phyloP scores from a whole-genome alignment of 2,797 vertebrate genomes.

The Alcedo atthis region DNA sequence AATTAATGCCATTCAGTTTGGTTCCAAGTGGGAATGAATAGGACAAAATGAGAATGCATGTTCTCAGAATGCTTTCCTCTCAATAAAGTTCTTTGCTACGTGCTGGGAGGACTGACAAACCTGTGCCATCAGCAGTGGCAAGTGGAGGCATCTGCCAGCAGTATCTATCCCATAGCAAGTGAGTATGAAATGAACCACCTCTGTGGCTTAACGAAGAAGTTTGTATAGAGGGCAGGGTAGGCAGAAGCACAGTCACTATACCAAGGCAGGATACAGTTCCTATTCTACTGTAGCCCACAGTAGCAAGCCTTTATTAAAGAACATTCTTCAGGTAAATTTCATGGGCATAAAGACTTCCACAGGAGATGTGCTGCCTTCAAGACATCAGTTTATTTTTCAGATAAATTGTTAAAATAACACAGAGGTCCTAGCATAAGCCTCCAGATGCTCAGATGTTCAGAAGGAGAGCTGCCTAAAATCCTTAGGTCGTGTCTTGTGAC shows the following conservation, averaged over 20 bases:
- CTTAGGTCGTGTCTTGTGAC: background rate
- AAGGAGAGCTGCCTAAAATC: conserved; percentile 6
- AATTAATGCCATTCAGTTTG: conserved; percentile 74
- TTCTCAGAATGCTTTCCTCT: conserved; percentile 26
- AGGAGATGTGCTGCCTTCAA: background rate
- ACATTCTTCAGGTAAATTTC: background rate
- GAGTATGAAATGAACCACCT: background rate
- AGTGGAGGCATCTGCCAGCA: conserved; percentile 16
- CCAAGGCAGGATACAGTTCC: background rate
- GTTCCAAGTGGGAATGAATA: conserved; percentile 65
- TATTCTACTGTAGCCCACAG: background rate
- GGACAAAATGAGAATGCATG: conserved; percentile 17
- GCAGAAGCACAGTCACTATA: background rate
- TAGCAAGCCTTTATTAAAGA: background rate
- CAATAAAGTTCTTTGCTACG: background rate
- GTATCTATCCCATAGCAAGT: background rate
- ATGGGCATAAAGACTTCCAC: background rate
- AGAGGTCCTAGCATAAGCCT: background rate
- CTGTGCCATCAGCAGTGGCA: background rate
- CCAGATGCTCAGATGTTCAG: background rate
- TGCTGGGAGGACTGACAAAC: background rate
- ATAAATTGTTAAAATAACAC: background rate
- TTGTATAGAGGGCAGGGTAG: background rate
- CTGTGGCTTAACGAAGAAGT: background rate
- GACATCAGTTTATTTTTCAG: background rate